These are phyloP conservation scores for Pollachius pollachius DNA, from an alignment of 2,113 vertebrate species.

Conservation along the genomic window DNA sequence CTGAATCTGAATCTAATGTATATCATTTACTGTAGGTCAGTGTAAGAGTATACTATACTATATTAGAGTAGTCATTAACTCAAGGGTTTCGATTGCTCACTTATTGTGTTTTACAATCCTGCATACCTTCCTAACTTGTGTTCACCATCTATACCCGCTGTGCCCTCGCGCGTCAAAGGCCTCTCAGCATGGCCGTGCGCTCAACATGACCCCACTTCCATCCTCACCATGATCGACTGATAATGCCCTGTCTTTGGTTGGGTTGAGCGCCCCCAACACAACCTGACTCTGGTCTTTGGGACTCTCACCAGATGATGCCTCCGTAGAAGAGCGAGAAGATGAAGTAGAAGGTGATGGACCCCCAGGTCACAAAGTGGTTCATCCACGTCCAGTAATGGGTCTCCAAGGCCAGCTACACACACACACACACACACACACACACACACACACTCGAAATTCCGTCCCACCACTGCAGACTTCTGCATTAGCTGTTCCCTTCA, in stretches of 20 bases:
- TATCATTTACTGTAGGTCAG: no score
- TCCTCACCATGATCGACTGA: neutral
- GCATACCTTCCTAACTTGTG: no score
- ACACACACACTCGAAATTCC: neutral
- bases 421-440: constrained; percentile 24
- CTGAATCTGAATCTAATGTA: no score
- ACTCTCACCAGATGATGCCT: constrained; percentile 92
- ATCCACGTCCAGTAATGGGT: constrained; percentile 99
- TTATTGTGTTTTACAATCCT: no score
- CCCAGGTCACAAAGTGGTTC: constrained; percentile 98
- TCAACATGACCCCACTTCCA: neutral
- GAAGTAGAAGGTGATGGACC: constrained; percentile 97
- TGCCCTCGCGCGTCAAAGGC: no score
- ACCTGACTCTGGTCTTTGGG: neutral
- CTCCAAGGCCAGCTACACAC: constrained; percentile 89
- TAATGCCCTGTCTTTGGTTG: neutral
- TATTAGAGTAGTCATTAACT: no score
- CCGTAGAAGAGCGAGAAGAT: constrained; percentile 98
- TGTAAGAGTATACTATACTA: no score
- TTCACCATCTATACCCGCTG: no score
- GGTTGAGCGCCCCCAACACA: neutral
- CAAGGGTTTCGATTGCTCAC: no score
- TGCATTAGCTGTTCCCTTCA: no score
- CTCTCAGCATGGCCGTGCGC: neutral
- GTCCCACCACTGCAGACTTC: no score